Evolutionary conservation across 2,113 vertebrate species (phyloP), one percentile per base, ranked within the genome.

Genomic region (Montifringilla adamsi): DNA sequence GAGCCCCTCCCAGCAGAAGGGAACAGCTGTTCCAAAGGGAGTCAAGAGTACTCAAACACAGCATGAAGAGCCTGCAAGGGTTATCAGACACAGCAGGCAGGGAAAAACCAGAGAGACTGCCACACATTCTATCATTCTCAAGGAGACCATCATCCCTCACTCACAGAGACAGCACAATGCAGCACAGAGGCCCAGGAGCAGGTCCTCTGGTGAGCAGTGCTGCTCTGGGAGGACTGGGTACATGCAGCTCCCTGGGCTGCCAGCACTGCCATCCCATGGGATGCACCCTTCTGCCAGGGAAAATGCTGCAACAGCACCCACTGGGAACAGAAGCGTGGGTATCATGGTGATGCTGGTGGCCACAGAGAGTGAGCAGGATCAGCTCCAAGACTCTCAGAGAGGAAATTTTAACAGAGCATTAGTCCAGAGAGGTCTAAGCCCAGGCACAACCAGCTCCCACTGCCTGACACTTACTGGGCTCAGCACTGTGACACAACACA

Each of bases 291-390:
- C 74, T 69, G 35, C 60, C 33, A 62, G 41, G 35, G 21, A 80
- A 33, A 77, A 93, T 1, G 2, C 43, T 44, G 43, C 3, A 2
- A 15, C 27, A n/a, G 49, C 69, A 88, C 15, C n/a, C 43, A 11
- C 17, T n/a, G 67, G 0, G 3, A 77, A 24, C 70, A 60, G 56
- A 16, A 56, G n/a, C 0, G 0, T 58, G 26, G 56, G 16, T 39
- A 26, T 28, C 9, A 4, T 6, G 20, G 58, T 35, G 23, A n/a
- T 14, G 30, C 13, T 46, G 55, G 18, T 6, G 2, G 56, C 35
- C 62, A n/a, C 19, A 66, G 44, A 46, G 20, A 44, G 31, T 0
- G 1, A 43, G 37, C 24, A 52, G 50, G 31, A 77, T 33, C 55
- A 37, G 49, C 64, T 50, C 26, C 0, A 6, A 43, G 55, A 24